These are phyloP conservation scores for Epistrophe grossulariae DNA, from an alignment of 2,888 invertebrate genomes.

Conservation along the genomic window DNA sequence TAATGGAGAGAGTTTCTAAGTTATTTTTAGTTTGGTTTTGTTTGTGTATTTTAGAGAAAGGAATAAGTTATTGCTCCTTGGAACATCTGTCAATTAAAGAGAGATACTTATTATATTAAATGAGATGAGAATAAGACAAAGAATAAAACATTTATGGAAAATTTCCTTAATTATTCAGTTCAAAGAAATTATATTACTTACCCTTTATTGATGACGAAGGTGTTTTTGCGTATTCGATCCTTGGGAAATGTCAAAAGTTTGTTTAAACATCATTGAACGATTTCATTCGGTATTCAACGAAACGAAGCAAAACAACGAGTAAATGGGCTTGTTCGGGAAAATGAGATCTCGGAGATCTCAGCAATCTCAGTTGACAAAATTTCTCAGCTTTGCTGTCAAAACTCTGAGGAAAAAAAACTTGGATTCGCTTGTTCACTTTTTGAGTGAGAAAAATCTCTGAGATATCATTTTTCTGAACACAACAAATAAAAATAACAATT, in stretches of 20 bases:
- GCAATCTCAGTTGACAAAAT: too few species aligned
- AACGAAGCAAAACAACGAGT: neutral
- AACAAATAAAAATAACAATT: too few species aligned
- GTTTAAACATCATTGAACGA: neutral
- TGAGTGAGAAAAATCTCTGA: too few species aligned
- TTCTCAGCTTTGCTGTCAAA: too few species aligned
- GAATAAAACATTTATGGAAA: neutral
- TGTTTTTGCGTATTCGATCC: neutral
- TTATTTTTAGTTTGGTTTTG: neutral
- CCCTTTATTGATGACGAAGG: neutral
- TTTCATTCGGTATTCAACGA: neutral
- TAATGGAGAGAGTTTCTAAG: conserved; percentile 45
- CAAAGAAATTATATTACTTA: neutral
- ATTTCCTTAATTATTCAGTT: neutral
- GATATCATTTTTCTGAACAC: too few species aligned
- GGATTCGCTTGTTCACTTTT: too few species aligned
- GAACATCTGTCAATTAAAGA: neutral
- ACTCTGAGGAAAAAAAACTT: too few species aligned
- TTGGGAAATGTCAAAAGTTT: neutral
- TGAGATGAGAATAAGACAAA: neutral
- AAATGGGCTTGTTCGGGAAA: too few species aligned
- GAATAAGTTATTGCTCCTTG: neutral
- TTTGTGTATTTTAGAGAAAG: conserved; percentile 2
- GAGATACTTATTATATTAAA: neutral
- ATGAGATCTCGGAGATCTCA: too few species aligned